Conservation (phyloP, 2,797 vertebrate genomes). For the Valencia hispanica region DNA sequence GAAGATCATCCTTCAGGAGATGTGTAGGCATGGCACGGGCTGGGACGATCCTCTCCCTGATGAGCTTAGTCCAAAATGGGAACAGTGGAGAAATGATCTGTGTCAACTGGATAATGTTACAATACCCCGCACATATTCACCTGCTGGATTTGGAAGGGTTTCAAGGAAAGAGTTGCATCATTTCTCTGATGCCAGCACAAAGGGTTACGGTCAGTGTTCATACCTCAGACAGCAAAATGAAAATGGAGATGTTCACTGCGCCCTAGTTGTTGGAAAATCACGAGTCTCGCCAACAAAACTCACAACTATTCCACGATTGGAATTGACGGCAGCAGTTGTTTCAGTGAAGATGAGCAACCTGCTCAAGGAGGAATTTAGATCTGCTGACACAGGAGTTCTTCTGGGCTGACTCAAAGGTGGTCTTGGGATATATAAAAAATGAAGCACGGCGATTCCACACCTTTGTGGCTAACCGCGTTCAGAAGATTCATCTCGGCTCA, state of each 20-base stretch:
- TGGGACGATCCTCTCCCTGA: not conserved
- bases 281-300: constrained; percentile 8
- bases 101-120: constrained; percentile 13
- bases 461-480: no score
- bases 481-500: no score
- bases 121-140: not conserved
- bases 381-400: no score
- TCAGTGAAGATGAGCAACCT: constrained; percentile 6
- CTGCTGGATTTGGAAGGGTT: not conserved
- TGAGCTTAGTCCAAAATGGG: constrained; percentile 3
- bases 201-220: constrained; percentile 11
- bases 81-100: not conserved
- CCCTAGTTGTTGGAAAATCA: constrained; percentile 18
- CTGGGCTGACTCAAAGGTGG: no score
- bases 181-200: constrained; percentile 27
- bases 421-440: no score
- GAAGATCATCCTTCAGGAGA: constrained; percentile 14
- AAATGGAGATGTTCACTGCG: not conserved
- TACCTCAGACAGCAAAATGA: constrained; percentile 9
- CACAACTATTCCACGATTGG: no score
- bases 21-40: not conserved
- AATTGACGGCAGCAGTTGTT: constrained; percentile 22
- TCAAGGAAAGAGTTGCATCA: not conserved
- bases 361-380: constrained; percentile 1
- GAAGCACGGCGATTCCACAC: no score